A percentile compares a stretch with the other conserved stretches of the same genome.
These are phyloP conservation scores for Gonatopus flavifemur DNA, from an alignment of 1,140 invertebrate genomes.

Conservation along the genomic window DNA sequence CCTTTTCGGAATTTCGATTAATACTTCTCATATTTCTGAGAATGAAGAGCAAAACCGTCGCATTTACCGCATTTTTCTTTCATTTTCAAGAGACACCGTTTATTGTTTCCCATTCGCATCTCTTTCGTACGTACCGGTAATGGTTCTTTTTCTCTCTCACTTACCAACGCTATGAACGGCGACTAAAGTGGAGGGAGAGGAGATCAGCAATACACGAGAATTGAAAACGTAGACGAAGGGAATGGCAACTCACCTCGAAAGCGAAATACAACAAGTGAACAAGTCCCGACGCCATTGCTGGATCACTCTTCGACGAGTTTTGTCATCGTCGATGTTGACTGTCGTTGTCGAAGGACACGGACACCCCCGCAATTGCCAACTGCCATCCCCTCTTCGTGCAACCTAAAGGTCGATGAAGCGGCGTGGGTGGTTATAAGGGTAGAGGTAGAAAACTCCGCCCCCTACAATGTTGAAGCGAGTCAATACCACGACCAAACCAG, in stretches of 20 bases:
- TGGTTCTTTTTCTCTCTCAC: not conserved
- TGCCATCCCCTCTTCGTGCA: conserved; percentile 19
- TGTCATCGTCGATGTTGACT: conserved; percentile 32
- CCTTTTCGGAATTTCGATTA: too few relatives aligned
- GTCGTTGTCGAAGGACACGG: conserved; percentile 22
- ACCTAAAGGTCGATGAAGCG: conserved; percentile 12
- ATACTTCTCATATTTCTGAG: too few relatives aligned
- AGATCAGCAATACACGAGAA: conserved; percentile 29
- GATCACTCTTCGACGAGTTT: conserved; percentile 51
- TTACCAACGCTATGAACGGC: too few relatives aligned
- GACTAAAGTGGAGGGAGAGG: not conserved
- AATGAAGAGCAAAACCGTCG: too few relatives aligned
- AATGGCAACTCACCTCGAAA: conserved; percentile 32
- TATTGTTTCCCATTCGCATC: not conserved
- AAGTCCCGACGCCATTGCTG: conserved; percentile 59
- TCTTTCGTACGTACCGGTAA: not conserved
- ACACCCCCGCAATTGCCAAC: conserved; percentile 14
- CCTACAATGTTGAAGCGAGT: conserved; percentile 50
- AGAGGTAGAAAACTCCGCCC: conserved; percentile 55
- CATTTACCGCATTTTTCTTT: not conserved
- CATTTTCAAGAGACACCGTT: not conserved
- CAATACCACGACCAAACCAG: conserved; percentile 48
- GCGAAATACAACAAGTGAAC: conserved; percentile 59
- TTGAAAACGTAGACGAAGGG: conserved; percentile 34
- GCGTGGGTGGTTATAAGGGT: conserved; percentile 8